These are phyloP conservation scores for Lysiphlebus fabarum DNA, from an alignment of 1,140 invertebrate genomes.

Conservation along the genomic window DNA sequence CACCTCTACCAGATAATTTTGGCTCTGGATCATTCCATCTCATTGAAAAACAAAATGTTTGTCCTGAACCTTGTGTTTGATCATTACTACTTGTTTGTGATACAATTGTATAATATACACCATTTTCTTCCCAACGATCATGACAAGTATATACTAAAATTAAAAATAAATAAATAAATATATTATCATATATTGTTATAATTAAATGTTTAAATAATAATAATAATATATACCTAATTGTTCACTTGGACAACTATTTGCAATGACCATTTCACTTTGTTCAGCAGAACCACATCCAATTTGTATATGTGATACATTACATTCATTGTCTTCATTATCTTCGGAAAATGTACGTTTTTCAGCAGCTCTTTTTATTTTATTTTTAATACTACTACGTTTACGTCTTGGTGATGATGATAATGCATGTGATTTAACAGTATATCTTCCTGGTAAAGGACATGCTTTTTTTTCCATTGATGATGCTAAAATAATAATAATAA, in stretches of 20 bases:
- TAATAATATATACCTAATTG: constrained; percentile 45
- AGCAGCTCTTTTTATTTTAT: constrained; percentile 16
- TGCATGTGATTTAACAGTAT: constrained; percentile 35
- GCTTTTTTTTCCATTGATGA: constrained; percentile 48
- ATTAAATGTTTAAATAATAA: too few relatives aligned
- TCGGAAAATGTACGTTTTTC: constrained; percentile 38
- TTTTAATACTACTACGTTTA: constrained; percentile 24
- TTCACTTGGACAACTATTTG: constrained; percentile 43
- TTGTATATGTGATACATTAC: constrained; percentile 43
- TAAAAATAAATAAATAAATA: constrained; percentile 22
- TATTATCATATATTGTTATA: too few relatives aligned
- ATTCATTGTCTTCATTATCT: constrained; percentile 38
- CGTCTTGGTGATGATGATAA: constrained; percentile 26
- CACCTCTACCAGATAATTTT: constrained; percentile 30
- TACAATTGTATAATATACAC: constrained; percentile 60
- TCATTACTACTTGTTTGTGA: constrained; percentile 49
- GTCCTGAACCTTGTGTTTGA: constrained; percentile 29
- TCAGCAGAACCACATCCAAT: constrained; percentile 46
- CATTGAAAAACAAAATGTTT: constrained; percentile 50
- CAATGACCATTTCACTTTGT: constrained; percentile 49
- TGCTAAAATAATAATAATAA: constrained; percentile 33
- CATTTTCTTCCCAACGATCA: constrained; percentile 61
- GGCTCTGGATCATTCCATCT: constrained; percentile 29
- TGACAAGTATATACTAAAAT: constrained; percentile 59
- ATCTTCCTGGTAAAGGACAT: constrained; percentile 55